Percentiles rank a stretch among this genome's conserved stretches.
phyloP scores from a whole-genome alignment of 2,888 invertebrate genomes.

The Rambutsinella grinnellia region DNA sequence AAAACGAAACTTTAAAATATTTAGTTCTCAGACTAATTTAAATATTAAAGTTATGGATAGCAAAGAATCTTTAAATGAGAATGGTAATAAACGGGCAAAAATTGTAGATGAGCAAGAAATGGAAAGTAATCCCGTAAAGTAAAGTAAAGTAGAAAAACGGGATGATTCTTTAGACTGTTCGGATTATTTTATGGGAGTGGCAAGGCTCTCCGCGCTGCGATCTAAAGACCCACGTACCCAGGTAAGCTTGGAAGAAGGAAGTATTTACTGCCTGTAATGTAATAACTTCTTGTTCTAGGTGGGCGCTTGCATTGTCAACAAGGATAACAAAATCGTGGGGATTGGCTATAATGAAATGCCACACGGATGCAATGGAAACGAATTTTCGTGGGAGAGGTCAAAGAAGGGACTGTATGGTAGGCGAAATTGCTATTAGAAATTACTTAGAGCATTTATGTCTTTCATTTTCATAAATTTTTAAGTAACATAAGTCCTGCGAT shows the following conservation, averaged over 20 bases:
- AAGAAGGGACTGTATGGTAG: conserved; percentile 73
- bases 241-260: conserved; percentile 74
- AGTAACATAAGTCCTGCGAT: neutral
- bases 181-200: conserved; percentile 96
- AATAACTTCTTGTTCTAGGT: conserved; percentile 45
- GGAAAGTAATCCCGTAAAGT: conserved; percentile 12
- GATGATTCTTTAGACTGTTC: conserved; percentile 76
- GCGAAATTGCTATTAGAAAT: too few relatives aligned
- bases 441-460: neutral
- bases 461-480: neutral
- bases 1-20: too few relatives aligned
- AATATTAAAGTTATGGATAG: neutral
- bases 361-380: conserved; percentile 86
- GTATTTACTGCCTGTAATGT: neutral
- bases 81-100: neutral
- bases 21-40: neutral
- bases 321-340: conserved; percentile 88
- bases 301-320: conserved; percentile 94
- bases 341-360: conserved; percentile 99
- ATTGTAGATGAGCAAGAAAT: neutral
- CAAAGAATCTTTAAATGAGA: neutral
- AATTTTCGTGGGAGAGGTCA: conserved; percentile 85
- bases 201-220: conserved; percentile 89
- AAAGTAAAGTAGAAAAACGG: conserved; percentile 52
- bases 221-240: conserved; percentile 96